Conservation (phyloP, 2,113 vertebrate genomes). For the Rhagologus leucostigma region DNA sequence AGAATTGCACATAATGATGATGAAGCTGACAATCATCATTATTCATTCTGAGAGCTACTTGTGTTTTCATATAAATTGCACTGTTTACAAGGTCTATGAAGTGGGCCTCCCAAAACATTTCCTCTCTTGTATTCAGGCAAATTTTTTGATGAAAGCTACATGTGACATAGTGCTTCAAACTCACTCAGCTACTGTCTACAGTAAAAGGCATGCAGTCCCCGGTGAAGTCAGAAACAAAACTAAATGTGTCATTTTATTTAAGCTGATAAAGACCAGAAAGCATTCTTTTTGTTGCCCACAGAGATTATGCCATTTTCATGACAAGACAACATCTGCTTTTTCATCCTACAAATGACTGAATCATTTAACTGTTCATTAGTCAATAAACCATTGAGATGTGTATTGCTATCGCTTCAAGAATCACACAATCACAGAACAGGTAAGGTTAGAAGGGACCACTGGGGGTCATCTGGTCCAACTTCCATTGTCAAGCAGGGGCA, state of each 20-base stretch:
- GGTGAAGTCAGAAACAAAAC: background rate
- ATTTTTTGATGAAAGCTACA: background rate
- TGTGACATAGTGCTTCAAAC: background rate
- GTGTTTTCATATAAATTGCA: background rate
- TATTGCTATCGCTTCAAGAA: background rate
- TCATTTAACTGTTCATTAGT: background rate
- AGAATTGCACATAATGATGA: background rate
- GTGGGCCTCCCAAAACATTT: background rate
- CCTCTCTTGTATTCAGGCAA: background rate
- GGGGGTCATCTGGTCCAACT: background rate
- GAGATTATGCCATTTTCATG: background rate
- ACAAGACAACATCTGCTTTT: background rate
- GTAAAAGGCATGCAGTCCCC: background rate
- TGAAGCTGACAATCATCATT: background rate
- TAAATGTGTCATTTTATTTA: background rate
- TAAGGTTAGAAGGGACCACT: background rate
- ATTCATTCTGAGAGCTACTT: background rate
- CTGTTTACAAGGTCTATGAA: background rate
- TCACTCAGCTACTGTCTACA: background rate
- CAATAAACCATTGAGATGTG: background rate
- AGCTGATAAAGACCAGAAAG: background rate
- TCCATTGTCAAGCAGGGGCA: background rate
- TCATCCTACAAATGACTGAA: background rate
- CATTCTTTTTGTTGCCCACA: background rate
- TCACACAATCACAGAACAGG: background rate